These are phyloP conservation scores for Heliconius melpomene DNA, from an alignment of 1,140 invertebrate genomes.

Conservation along the genomic window DNA sequence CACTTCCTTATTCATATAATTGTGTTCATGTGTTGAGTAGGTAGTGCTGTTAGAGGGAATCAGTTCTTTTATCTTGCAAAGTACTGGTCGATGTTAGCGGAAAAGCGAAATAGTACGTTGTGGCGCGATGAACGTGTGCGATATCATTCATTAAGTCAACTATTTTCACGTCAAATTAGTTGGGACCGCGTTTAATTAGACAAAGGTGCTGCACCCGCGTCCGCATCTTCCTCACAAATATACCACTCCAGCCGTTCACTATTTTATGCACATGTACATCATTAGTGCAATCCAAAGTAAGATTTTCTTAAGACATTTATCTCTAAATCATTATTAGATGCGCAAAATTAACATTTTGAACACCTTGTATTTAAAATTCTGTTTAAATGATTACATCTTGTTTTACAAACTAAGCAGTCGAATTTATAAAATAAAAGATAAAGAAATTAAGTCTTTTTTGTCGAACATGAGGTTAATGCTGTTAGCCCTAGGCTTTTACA, in stretches of 20 bases:
- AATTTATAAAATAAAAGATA: neutral
- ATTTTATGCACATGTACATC: slow-evolving; percentile 31
- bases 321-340: slow-evolving; percentile 28
- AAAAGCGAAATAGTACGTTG: slow-evolving; percentile 51
- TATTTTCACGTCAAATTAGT: slow-evolving; percentile 76
- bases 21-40: slow-evolving; percentile 41
- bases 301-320: slow-evolving; percentile 35
- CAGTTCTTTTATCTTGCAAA: slow-evolving; percentile 55
- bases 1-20: slow-evolving; percentile 44
- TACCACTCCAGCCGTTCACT: neutral
- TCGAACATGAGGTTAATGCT: no score
- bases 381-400: slow-evolving; percentile 32
- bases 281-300: slow-evolving; percentile 38
- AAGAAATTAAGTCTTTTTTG: no score
- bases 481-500: no score
- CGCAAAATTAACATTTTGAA: slow-evolving; percentile 36
- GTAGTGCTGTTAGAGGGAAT: slow-evolving; percentile 47
- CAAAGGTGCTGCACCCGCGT: no score
- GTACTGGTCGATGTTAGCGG: slow-evolving; percentile 42
- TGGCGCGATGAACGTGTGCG: slow-evolving; percentile 76
- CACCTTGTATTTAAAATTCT: slow-evolving; percentile 29
- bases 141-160: slow-evolving; percentile 77
- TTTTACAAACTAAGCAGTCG: slow-evolving; percentile 23
- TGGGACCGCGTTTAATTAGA: slow-evolving; percentile 72
- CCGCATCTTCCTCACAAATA: no score